phyloP scores from a whole-genome alignment of 53 echinoderm and acorn worm genomes.

The Apostichopus leukothele region DNA sequence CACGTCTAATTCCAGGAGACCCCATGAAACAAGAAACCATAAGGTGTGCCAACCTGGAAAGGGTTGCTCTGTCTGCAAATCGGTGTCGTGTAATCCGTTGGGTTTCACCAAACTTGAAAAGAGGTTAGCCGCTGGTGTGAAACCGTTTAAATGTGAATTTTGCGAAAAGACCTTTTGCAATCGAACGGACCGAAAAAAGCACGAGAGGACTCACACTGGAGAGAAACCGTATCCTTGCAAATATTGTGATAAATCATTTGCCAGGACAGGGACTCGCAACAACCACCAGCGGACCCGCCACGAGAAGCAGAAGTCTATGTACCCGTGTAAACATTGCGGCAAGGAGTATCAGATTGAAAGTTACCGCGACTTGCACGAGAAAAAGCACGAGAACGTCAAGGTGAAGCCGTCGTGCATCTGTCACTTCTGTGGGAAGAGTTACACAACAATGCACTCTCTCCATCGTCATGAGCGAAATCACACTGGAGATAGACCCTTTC shows the following conservation, averaged over 20 bases:
- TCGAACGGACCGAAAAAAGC: constrained; percentile 65
- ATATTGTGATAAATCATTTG: constrained; percentile 86
- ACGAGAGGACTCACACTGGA: constrained; percentile 64
- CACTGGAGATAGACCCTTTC: neutral
- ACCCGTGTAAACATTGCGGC: neutral
- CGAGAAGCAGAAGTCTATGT: constrained; percentile 36
- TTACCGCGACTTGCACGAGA: neutral
- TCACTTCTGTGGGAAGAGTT: neutral
- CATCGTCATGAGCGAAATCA: neutral
- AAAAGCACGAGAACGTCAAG: neutral
- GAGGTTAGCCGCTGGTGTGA: neutral
- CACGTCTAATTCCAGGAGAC: neutral
- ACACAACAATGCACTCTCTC: neutral
- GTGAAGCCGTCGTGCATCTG: neutral
- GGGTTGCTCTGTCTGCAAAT: neutral
- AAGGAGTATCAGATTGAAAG: neutral
- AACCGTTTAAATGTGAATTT: neutral
- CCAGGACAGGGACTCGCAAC: constrained; percentile 82
- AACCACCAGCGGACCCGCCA: constrained; percentile 86
- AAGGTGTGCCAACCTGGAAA: neutral
- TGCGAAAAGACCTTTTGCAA: neutral
- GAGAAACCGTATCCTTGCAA: constrained; percentile 77
- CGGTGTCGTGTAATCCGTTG: neutral
- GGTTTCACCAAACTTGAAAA: neutral
- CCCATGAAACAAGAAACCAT: neutral